phyloP scores from a whole-genome alignment of 2,113 vertebrate species.

The Mugil cephalus region DNA sequence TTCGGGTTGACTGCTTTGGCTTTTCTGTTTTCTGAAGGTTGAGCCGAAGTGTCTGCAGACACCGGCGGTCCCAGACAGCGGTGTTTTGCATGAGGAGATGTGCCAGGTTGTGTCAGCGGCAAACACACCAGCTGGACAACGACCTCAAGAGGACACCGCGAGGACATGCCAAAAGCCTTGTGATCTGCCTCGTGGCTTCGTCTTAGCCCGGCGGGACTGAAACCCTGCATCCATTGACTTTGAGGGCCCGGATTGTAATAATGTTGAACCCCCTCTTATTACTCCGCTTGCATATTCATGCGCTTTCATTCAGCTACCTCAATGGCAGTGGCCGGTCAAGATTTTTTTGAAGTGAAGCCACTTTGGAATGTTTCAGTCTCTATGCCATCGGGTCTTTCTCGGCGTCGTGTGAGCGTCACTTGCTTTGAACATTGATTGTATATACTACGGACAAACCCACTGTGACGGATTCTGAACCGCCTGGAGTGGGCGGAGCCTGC shows the following conservation, averaged over 20 bases:
- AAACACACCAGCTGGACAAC: conserved; percentile 46
- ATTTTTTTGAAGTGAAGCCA: too few species aligned
- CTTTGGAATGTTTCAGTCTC: too few species aligned
- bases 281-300: conserved; percentile 15
- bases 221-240: conserved; percentile 48
- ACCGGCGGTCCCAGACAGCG: neutral
- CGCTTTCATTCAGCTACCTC: conserved; percentile 24
- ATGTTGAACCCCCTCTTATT: conserved; percentile 19
- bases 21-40: neutral
- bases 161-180: conserved; percentile 24
- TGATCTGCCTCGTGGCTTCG: conserved; percentile 12
- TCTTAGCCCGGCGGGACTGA: conserved; percentile 19
- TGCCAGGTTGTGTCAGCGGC: conserved; percentile 19
- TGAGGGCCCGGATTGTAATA: neutral
- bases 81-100: conserved; percentile 24
- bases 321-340: neutral
- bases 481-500: too few species aligned
- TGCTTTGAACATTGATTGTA: too few species aligned
- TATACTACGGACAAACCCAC: too few species aligned
- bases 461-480: too few species aligned
- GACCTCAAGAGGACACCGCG: conserved; percentile 31
- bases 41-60: neutral
- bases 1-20: conserved; percentile 40
- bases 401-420: too few species aligned
- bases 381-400: too few species aligned